Base-by-base conservation (phyloP, 2,797 vertebrate species). In the Dermochelys coriacea region DNA sequence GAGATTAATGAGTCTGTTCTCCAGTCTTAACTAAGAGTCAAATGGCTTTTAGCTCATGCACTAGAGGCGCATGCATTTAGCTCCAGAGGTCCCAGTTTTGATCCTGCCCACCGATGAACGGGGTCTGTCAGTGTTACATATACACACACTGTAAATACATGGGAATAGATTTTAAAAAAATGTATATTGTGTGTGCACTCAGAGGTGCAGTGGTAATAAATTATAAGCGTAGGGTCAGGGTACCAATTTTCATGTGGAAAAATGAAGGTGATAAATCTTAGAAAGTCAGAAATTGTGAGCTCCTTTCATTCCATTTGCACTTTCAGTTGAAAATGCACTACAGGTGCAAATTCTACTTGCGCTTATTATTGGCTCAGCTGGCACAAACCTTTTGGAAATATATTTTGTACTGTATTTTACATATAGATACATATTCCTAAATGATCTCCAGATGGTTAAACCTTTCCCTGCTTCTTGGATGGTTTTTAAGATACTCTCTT, bases 41-140 rank as follows among this genome's bases (percentile, higher is more conserved):
- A 8, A 21, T 25, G 54, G 54, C 9, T 54, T 54, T 54, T 54
- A 54, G 54, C 9, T 54, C 23, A 54, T 54, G 54, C 23, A 54
- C 54, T 54, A 54, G 23, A 54, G 54, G 23, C 23, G 25, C 54
- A 54, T 54, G 23, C 54, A 54, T 54, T 54, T 54, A 54, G 54
- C 54, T 54, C 54, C 21, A 54, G 54, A 54, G 23, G 23, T 54
- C 8, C 21, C 21, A 54, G 4, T 23, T 54, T 54, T 9, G 1
- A 4, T 54, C 54, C 54, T 2, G 9, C 54, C 9, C 4, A 4
- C 9, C 23, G 52, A 54, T 4, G 9, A 23, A 16, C 0, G 23
- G 19, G 23, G 54, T 25, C 54, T 54, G 54, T 54, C 21, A 4
- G 23, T 54, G 54, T 54, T 54, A 25, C 23, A 54, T 54, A 77